These are phyloP conservation scores for Acanthacorydalis orientalis DNA, from an alignment of 2,888 invertebrate species.

Conservation along the genomic window DNA sequence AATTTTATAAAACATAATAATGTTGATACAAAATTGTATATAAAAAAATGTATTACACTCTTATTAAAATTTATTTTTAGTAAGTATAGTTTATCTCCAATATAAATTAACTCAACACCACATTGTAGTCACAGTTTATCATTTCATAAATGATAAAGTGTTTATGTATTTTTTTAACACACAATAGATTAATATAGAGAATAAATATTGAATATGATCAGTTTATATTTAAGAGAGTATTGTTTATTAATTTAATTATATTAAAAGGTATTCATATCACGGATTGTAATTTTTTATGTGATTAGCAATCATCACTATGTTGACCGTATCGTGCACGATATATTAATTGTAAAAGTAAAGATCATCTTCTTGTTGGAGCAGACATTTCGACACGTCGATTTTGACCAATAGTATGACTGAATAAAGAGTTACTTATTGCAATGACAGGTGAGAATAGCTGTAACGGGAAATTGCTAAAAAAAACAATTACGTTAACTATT, in stretches of 20 bases:
- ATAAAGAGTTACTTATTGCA: constrained; percentile 61
- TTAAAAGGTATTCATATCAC: constrained; percentile 6
- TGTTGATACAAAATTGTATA: no score
- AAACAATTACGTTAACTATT: constrained; percentile 2
- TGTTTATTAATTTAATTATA: constrained; percentile 8
- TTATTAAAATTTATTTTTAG: no score
- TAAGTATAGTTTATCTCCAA: no score
- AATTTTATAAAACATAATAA: no score
- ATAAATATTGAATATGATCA: constrained; percentile 6
- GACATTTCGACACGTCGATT: constrained; percentile 4
- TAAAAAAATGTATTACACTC: no score
- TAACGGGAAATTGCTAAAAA: constrained; percentile 50
- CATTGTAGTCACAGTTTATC: no score
- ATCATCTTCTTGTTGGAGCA: constrained; percentile 12
- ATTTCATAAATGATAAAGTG: no score
- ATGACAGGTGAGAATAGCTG: constrained; percentile 73
- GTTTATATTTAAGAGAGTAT: no score
- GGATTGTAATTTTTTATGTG: constrained; percentile 4
- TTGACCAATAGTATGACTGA: constrained; percentile 39
- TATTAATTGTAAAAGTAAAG: constrained; percentile 13
- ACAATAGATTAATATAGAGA: neutral
- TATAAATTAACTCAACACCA: no score
- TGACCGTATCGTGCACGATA: constrained; percentile 11
- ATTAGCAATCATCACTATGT: neutral
- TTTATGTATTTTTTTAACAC: no score